Evolutionary conservation across 1,140 invertebrate species (phyloP).

Genomic region (Rhopalosiphum maidis): DNA sequence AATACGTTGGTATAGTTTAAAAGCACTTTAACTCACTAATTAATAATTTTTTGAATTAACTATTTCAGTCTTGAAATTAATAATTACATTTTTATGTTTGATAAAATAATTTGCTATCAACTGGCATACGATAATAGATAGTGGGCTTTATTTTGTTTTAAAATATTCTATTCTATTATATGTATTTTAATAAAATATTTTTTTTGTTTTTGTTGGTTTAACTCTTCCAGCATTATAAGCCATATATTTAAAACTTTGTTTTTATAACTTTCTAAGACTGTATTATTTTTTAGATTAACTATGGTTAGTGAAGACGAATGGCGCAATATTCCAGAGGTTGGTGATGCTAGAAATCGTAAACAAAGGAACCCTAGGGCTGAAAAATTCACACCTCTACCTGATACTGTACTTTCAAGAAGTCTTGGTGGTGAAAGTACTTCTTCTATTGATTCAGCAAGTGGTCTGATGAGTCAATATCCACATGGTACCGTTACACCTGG

Average conservation of each 20-base stretch:
- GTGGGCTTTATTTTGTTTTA: not conserved
- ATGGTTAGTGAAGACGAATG: conserved; percentile 92
- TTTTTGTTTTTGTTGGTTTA: not conserved
- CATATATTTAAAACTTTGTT: not conserved
- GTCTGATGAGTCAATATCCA: conserved; percentile 84
- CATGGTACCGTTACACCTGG: conserved; percentile 73
- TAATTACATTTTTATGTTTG: not conserved
- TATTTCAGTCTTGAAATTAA: not conserved
- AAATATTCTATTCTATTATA: not conserved
- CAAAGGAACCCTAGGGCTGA: conserved; percentile 94
- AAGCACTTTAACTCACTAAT: not conserved
- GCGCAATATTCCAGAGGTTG: conserved; percentile 97
- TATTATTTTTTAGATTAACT: conserved; percentile 66
- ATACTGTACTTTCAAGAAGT: conserved; percentile 92
- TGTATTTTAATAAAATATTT: not conserved
- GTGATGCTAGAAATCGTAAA: conserved; percentile 97
- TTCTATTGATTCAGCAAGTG: conserved; percentile 85
- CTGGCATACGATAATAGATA: not conserved
- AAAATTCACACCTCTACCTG: conserved; percentile 96
- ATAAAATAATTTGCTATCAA: not conserved
- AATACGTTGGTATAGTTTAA: not conserved
- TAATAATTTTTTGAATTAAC: not conserved
- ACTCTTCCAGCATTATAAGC: not conserved
- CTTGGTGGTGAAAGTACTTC: conserved; percentile 82
- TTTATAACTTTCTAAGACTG: not conserved